These are phyloP conservation scores for Popillia japonica DNA, from an alignment of 1,140 invertebrate species.

Conservation along the genomic window DNA sequence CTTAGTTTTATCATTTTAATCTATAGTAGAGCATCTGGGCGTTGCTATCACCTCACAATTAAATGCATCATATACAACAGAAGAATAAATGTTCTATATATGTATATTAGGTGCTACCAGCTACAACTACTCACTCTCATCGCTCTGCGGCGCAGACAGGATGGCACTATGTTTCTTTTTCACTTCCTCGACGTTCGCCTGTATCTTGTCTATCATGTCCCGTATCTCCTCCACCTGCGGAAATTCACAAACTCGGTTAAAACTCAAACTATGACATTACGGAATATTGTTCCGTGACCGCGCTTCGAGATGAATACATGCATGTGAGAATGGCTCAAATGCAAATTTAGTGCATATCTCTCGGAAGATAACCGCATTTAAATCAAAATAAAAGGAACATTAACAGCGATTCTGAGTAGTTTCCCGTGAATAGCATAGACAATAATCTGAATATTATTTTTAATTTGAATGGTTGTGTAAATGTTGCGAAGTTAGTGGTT, in stretches of 20 bases:
- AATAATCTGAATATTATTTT: too few species aligned
- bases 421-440: background rate
- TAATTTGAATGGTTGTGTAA: too few species aligned
- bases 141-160: slow-evolving; percentile 96
- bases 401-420: background rate
- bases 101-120: background rate
- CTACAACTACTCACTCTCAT: slow-evolving; percentile 88
- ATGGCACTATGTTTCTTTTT: slow-evolving; percentile 99
- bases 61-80: background rate
- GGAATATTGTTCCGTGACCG: background rate
- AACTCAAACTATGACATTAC: background rate
- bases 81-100: background rate
- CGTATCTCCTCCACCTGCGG: slow-evolving; percentile 96
- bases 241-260: slow-evolving; percentile 26
- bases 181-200: slow-evolving; percentile 98
- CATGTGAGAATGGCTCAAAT: background rate
- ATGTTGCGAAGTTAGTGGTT: too few species aligned
- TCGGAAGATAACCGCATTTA: background rate
- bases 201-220: slow-evolving; percentile 99
- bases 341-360: background rate
- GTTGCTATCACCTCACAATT: background rate
- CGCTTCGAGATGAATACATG: background rate
- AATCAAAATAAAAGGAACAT: background rate
- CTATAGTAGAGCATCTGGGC: background rate
- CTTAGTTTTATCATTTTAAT: too few species aligned